These are phyloP conservation scores for Magallana nippona DNA, from an alignment of 2,888 invertebrate species.

Conservation along the genomic window DNA sequence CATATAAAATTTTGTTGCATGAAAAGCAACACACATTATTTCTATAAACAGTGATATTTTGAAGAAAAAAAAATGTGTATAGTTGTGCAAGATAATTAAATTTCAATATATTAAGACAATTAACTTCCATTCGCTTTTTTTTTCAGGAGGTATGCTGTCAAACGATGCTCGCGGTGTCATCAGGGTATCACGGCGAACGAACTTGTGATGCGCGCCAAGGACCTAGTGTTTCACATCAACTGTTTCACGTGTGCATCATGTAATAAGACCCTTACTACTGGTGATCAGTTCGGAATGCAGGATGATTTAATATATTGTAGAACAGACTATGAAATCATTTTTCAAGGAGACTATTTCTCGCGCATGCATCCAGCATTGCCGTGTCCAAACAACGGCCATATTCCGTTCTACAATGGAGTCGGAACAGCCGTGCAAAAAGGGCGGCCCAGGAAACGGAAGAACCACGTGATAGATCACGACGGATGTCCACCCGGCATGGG, in stretches of 20 bases:
- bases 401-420: slow-evolving; percentile 83
- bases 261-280: slow-evolving; percentile 89
- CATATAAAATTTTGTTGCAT: too few relatives aligned
- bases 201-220: slow-evolving; percentile 93
- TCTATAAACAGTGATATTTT: too few relatives aligned
- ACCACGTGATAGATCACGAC: slow-evolving; percentile 66
- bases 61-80: background rate
- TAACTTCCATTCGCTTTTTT: slow-evolving; percentile 27
- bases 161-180: slow-evolving; percentile 91
- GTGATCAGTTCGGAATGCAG: slow-evolving; percentile 94
- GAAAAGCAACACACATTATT: too few relatives aligned
- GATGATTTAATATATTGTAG: slow-evolving; percentile 92
- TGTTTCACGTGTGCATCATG: slow-evolving; percentile 95
- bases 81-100: background rate
- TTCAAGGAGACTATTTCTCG: slow-evolving; percentile 69
- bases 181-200: slow-evolving; percentile 92
- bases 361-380: slow-evolving; percentile 61
- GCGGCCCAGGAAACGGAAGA: slow-evolving; percentile 89
- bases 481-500: slow-evolving; percentile 68
- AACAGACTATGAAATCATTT: slow-evolving; percentile 86
- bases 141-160: slow-evolving; percentile 91
- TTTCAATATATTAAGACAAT: background rate
- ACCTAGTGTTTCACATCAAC: slow-evolving; percentile 91
- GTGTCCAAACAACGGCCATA: slow-evolving; percentile 57
- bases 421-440: slow-evolving; percentile 88